Percentiles rank a stretch among this genome's conserved stretches.
Conservation (phyloP, 1,140 invertebrate genomes). For the Drosophila leontia region DNA sequence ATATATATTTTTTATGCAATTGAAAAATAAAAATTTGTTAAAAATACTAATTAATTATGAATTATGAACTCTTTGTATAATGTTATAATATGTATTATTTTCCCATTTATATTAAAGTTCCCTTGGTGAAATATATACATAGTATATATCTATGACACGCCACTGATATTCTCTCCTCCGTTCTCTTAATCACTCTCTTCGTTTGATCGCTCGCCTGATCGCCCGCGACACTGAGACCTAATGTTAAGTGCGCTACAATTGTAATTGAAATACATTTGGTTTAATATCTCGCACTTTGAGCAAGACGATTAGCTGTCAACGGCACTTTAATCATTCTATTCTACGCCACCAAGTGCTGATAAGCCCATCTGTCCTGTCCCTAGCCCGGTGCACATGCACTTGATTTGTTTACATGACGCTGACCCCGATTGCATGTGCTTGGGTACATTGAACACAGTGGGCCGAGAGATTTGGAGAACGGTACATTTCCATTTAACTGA, state of each 20-base stretch:
- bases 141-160: constrained; percentile 1
- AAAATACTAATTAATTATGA: too few species aligned
- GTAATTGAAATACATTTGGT: constrained; percentile 45
- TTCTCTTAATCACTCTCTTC: constrained; percentile 28
- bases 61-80: too few species aligned
- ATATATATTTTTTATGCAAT: neutral
- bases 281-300: constrained; percentile 45
- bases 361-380: constrained; percentile 35
- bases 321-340: constrained; percentile 49
- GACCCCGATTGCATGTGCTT: constrained; percentile 23
- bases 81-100: too few species aligned
- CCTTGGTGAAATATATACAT: neutral
- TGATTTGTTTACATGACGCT: constrained; percentile 44
- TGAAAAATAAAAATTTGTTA: neutral
- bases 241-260: constrained; percentile 48
- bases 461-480: neutral
- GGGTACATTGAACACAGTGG: constrained; percentile 24
- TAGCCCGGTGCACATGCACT: constrained; percentile 48
- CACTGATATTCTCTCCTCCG: neutral
- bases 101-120: neutral
- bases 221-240: constrained; percentile 17
- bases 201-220: constrained; percentile 3
- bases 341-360: constrained; percentile 34
- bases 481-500: neutral
- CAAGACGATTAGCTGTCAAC: constrained; percentile 51